These are phyloP conservation scores for Antheraea assamensis DNA, from an alignment of 2,888 invertebrate species.

Conservation along the genomic window DNA sequence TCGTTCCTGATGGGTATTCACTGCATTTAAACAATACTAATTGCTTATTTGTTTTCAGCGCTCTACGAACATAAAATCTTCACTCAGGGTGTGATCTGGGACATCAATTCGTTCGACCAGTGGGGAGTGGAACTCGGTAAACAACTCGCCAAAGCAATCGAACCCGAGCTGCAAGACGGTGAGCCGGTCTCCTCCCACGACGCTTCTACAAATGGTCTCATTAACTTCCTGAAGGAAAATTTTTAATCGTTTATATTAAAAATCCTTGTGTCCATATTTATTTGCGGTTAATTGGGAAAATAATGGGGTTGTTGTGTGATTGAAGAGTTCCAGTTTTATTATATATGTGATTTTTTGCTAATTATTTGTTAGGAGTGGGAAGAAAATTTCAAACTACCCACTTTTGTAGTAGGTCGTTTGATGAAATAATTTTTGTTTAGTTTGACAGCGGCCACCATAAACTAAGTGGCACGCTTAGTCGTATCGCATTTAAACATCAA, in stretches of 20 bases:
- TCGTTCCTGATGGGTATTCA: too few species aligned
- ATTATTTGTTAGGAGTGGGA: neutral
- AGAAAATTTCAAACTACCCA: neutral
- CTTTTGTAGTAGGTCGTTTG: neutral
- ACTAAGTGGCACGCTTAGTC: too few species aligned
- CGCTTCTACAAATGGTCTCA: constrained; percentile 97
- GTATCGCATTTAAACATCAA: too few species aligned
- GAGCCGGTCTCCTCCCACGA: constrained; percentile 91
- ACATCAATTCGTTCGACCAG: constrained; percentile 99
- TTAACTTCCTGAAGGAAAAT: constrained; percentile 94
- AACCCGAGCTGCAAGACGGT: constrained; percentile 91
- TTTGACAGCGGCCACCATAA: too few species aligned
- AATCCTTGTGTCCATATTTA: neutral
- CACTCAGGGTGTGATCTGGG: constrained; percentile 99
- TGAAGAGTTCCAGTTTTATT: neutral
- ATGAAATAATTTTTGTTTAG: too few species aligned
- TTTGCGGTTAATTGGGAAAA: neutral
- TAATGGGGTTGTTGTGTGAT: neutral
- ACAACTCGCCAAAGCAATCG: constrained; percentile 98
- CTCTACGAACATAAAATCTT: constrained; percentile 99
- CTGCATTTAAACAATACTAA: too few species aligned
- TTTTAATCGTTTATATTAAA: constrained; percentile 41
- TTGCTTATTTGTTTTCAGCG: constrained; percentile 79
- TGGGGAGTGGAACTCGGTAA: constrained; percentile 99
- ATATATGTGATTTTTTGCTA: neutral